Evolutionary conservation across 2,797 vertebrate species (phyloP), one percentile per base, ranked within the genome.

Genomic region (Clamator glandarius): DNA sequence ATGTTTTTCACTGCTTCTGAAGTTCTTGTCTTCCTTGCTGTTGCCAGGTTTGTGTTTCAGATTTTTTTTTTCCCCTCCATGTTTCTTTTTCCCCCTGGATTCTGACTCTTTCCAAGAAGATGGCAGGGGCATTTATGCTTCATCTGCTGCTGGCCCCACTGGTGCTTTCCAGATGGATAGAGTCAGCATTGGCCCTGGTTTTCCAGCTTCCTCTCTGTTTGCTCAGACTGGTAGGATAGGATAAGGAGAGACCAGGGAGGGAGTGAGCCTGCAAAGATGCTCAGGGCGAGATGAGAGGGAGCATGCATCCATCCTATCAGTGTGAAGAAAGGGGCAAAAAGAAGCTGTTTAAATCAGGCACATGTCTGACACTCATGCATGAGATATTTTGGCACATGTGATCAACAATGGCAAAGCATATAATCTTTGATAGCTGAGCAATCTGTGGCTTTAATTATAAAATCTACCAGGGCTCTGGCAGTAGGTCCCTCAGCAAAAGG

Each of bases 311-410:
- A 58, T n/a, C 58, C 39, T 55, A 31, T 11, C 54, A 17, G 24
- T 2, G 21, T 54, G 73, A 68, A 66, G 66, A 13, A 68, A 36
- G 39, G 36, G 77, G 9, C 33, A 44, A 39, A 6, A 33, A 58
- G 24, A 15, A 74, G 26, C 39, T 0, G 0, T 5, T 80, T 29
- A 44, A 76, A 63, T 64, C 15, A 21, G 68, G 29, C 44, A 48
- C 0, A 0, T 23, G 57, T 55, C 85, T 3, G 12, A 26, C 11
- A 5, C 9, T 54, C 23, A 6, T 3, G 11, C 1, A 2, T 42
- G 70, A 90, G 82, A 50, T 5, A 2, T 73, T 79, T 73, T 79
- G 70, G 82, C 72, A 63, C 73, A 39, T 7, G 42, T 5, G 8
- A 17, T 66, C 51, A 42, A 18, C 10, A 8, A 74, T 6, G 17